These are phyloP conservation scores for Papilio helenus DNA, from an alignment of 1,140 invertebrate species.

Conservation along the genomic window DNA sequence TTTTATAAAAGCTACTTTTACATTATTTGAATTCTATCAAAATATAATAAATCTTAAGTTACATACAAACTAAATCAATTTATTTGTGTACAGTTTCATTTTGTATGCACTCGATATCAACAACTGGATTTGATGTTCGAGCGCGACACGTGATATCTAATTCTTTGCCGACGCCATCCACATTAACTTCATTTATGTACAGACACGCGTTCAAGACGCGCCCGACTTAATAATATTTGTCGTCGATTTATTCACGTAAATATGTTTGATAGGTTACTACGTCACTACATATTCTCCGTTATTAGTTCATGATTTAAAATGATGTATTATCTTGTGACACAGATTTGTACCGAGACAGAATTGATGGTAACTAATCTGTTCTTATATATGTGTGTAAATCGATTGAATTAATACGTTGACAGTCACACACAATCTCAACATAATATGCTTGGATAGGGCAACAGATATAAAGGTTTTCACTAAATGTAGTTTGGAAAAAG, in stretches of 20 bases:
- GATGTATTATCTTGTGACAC: conserved; percentile 9
- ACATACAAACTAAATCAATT: not conserved
- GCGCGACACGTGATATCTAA: conserved; percentile 29
- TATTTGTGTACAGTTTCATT: not conserved
- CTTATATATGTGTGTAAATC: not conserved
- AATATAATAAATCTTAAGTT: not conserved
- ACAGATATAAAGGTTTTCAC: no score
- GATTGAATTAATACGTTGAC: not conserved
- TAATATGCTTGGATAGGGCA: no score
- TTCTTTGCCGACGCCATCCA: conserved; percentile 32
- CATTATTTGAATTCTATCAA: no score
- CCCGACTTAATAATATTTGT: conserved; percentile 34
- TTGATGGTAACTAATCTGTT: not conserved
- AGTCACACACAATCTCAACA: no score
- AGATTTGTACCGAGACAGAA: not conserved
- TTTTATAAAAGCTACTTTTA: no score
- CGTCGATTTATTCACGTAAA: conserved; percentile 38
- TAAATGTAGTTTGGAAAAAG: no score
- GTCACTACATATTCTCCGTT: conserved; percentile 12
- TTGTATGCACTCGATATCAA: not conserved
- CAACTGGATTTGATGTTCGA: conserved; percentile 14
- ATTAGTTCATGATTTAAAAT: conserved; percentile 32
- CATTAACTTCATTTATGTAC: conserved; percentile 35
- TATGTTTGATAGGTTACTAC: conserved; percentile 30
- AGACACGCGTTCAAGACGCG: conserved; percentile 39